Evolutionary conservation across 2,888 invertebrate species (phyloP), one percentile per base, ranked within the genome.

Genomic region (Blomia tropicalis): DNA sequence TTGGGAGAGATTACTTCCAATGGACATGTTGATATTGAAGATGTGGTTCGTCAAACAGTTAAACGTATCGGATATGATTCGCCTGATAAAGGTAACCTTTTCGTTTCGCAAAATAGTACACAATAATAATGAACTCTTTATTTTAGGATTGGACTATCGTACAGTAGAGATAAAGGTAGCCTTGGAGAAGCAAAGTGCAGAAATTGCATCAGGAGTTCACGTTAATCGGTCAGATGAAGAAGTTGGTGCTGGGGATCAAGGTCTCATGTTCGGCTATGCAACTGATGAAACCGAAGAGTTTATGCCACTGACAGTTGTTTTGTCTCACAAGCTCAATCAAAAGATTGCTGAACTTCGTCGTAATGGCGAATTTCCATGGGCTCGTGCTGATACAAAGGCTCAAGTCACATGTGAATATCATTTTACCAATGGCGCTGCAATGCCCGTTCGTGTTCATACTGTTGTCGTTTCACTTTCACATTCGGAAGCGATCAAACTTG

Each of bases 1-100:
- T 92, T 92, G 73, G 98, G 98, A 66, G 98, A 99, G 80, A 98
- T 99, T 70, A 93, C 96, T 69, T 96, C 96, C 14, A 91, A 89
- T 76, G 98, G 96, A 19, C 83, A 85, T 68, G 88, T 99, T 64
- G 96, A 99, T 74, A 99, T 98, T 74, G 96, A 98, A 75, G 85
- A 85, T 75, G 87, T 98, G 68, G 92, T 96, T 61, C 81, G 98
- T 69, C 89, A 93, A 67, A 93, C 96, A 2, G 86, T 99, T 63
- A 85, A 89, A 75, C 90, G 93, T 74, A 98, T 99, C 75, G 98
- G 98, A 64, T 99, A 98, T 75, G 98, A 99, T 74, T 91, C 91
- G 74, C 91, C 90, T 44, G 86, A 87, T 31, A 95, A 95, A 83
- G 91, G 90, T 31, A 27, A 56, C n/a, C 29, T 17, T 32, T 30